Base-by-base conservation (phyloP, 37 sponge, comb jelly and placozoan genomes). In the Aplysina aerophoba region DNA sequence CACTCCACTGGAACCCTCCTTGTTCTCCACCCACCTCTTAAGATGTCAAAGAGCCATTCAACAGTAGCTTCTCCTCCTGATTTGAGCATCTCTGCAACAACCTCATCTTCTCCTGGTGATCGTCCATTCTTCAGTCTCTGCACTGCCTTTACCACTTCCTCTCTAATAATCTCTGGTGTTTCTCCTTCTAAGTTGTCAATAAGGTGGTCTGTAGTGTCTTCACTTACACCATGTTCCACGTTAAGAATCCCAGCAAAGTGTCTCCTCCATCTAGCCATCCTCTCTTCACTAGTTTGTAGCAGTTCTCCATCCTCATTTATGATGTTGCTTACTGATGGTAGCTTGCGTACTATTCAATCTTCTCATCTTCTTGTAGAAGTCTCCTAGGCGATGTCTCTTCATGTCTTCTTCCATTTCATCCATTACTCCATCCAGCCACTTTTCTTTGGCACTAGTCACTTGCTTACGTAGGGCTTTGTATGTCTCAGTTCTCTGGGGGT, bases 341-440 rank as follows among this genome's bases (percentile, higher is more conserved):
- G 37, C 39, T 37, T 73, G 12, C 19, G n/a, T 58, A n/a, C n/a
- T n/a, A 73, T 33, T 73, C 41, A 73, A 30, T 30, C 39, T 8
- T 73, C 20, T 73, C 69, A 67, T 67, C 69, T 67, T 67, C 69
- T 22, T 73, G 74, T 73, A 73, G 74, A 73, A 73, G 39, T 37
- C 20, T 73, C 74, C 41, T 12, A 38, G 74, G 14, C 39, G 74
- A 37, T 73, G 74, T 73, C 74, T 33, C 37, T 31, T 73, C 74
- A 73, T 73, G 41, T 73, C 74, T 33, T 37, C 74, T 73, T 73
- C 74, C 74, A 73, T 33, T 37, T 37, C 39, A 38, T 73, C 14
- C 74, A 73, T 73, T 6, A 73, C 39, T 37, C 74, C 39, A 73
- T 73, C 39, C 74, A 73, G 39, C 74, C 74, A 73, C 41, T 73